Evolutionary conservation across 2,113 vertebrate species (phyloP), one percentile per base, ranked within the genome.

Genomic region (Solea solea): DNA sequence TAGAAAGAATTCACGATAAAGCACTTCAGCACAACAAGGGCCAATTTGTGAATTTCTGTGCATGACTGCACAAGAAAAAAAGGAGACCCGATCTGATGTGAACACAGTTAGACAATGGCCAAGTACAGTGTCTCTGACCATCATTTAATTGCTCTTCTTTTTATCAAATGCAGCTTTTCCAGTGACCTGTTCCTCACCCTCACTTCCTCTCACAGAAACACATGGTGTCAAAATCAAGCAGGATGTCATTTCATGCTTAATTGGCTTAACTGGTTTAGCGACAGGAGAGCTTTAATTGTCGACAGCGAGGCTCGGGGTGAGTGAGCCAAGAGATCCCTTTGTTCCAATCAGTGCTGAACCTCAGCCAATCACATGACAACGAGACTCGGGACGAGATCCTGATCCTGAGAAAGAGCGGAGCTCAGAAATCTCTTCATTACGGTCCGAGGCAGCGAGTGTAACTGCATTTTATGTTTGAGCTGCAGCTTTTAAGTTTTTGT

Each of bases 221-320:
- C 65, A 65, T 7, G 52, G 59, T 48, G 45, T 73, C 64, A 28
- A 58, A 84, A 80, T 81, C 69, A 74, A 84, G 78, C 54, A 57
- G 74, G 73, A 74, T 78, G 89, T 78, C 77, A 76, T 72, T 85
- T 88, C 84, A 84, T 86, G 85, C 78, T 78, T 86, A 89, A 87
- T 88, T 91, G 85, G 73, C 78, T 83, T 85, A 83, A 91, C 87
- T 91, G 82, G 74, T 83, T 91, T 78, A 78, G 77, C 77, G 78
- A 72, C 70, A 59, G 72, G 66, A 61, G 64, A 78, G 81, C 79
- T 87, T 83, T 83, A 86, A 86, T 79, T 74, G 85, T 62, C 50
- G 74, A 70, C 75, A 69, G 73, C 41, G 64, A 57, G 83, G 28
- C 82, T 80, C 62, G 50, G 59, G 56, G 78, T 73, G 76, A 89